Base-by-base conservation (phyloP, 37 sponge, comb jelly and placozoan genomes). In the Axinella damicornis region DNA sequence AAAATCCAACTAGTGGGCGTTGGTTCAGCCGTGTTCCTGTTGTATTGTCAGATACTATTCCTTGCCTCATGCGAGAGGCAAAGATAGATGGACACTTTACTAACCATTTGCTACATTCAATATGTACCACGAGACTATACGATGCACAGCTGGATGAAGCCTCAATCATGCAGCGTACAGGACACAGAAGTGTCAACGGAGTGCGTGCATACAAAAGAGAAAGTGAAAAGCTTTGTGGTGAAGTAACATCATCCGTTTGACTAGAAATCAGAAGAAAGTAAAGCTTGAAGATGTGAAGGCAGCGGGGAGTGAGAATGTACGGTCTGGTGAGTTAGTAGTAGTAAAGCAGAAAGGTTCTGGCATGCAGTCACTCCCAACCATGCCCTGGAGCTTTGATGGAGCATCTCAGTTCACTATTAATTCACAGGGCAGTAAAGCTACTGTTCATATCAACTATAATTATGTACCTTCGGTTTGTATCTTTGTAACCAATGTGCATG, bases 201-300 rank as follows among this genome's bases (percentile, higher is more conserved):
- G 79, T 78, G n/a, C 65, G 79, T 22, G 25, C 65, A 64, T 78
- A 78, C 46, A 78, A 78, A 52, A 27, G 60, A 76, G 32, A 11
- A 25, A 40, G 52, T 73, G 73, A 73, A 24, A 73, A 73, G 13
- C 46, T 73, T 2, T n/a, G n/a, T n/a, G 9, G 24, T 4, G 11
- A 40, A 9, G 18, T 39, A 37, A 24, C 73, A 41, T 73, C 73
- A 17, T 20, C 18, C 39, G 73, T 73, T 18, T 73, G 46, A 73
- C 36, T 9, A 46, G 46, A 9, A 46, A 46, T 9, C 6, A 46
- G 46, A 46, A 46, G 46, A 46, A 46, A n/a, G n/a, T n/a, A n/a
- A n/a, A n/a, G n/a, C n/a, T n/a, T n/a, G n/a, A n/a, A n/a, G n/a
- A n/a, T n/a, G n/a, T n/a, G n/a, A n/a, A n/a, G n/a, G n/a, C n/a